phyloP scores from a whole-genome alignment of 2,888 invertebrate genomes.

The Taenaris catops region DNA sequence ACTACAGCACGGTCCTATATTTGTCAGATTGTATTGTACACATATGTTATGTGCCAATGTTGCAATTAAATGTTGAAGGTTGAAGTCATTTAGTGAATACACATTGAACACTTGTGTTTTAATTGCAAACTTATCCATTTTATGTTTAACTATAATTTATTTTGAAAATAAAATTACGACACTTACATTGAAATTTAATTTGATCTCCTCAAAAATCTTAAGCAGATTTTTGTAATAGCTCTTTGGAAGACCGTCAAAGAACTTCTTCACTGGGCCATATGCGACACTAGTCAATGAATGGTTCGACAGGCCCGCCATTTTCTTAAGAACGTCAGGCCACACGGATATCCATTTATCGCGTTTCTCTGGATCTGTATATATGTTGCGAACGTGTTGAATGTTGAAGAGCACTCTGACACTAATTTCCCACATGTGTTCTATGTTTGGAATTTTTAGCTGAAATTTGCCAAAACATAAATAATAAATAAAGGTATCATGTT shows the following conservation, averaged over 20 bases:
- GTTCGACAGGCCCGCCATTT: conserved; percentile 80
- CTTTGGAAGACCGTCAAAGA: conserved; percentile 79
- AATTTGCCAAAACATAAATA: conserved; percentile 11
- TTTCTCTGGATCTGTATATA: conserved; percentile 82
- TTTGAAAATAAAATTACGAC: too few species aligned
- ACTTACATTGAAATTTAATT: conserved; percentile 79
- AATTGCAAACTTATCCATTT: too few species aligned
- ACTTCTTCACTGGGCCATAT: conserved; percentile 82
- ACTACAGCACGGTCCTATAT: too few species aligned
- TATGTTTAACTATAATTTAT: too few species aligned
- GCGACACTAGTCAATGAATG: conserved; percentile 83
- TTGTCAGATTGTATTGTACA: too few species aligned
- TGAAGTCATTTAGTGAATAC: too few species aligned
- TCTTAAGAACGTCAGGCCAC: conserved; percentile 83
- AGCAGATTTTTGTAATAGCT: conserved; percentile 74
- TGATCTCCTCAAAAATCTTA: conserved; percentile 76
- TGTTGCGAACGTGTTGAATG: conserved; percentile 82
- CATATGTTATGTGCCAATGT: too few species aligned
- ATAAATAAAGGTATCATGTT: too few species aligned
- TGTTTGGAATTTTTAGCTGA: conserved; percentile 81
- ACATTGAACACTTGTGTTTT: too few species aligned
- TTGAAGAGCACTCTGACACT: conserved; percentile 79
- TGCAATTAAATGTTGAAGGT: too few species aligned
- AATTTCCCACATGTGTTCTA: conserved; percentile 83
- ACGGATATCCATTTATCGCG: conserved; percentile 81